Conservation (phyloP, 2,113 vertebrate species). For the Vanacampus margaritifer region DNA sequence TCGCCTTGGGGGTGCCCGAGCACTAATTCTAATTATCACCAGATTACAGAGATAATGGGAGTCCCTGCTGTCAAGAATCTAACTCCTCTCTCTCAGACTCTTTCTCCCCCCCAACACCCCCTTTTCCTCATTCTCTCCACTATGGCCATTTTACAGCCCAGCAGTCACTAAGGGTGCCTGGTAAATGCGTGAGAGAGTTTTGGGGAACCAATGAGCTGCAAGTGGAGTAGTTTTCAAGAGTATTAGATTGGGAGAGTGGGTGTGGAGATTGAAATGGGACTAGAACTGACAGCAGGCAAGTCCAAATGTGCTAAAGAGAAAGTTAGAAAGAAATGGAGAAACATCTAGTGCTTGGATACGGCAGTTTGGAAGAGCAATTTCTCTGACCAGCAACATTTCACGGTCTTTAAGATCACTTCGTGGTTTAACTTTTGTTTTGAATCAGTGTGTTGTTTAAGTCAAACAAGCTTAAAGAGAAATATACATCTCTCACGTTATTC, state of each 20-base stretch:
- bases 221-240: conserved; percentile 62
- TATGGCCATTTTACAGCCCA: conserved; percentile 72
- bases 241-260: conserved; percentile 58
- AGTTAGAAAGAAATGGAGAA: conserved; percentile 62
- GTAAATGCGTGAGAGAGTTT: conserved; percentile 58
- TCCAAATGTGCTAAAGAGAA: conserved; percentile 67
- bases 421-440: neutral
- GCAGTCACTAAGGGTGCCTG: conserved; percentile 59
- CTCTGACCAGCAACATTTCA: neutral
- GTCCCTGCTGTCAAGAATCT: conserved; percentile 65
- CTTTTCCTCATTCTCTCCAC: conserved; percentile 43
- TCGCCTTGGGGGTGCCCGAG: conserved; percentile 57
- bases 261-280: conserved; percentile 67
- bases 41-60: conserved; percentile 78
- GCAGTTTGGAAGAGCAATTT: conserved; percentile 9
- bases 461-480: neutral
- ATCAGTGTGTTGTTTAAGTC: neutral
- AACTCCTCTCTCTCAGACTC: conserved; percentile 59
- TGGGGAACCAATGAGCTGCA: conserved; percentile 63
- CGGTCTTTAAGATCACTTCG: neutral
- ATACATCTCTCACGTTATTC: neutral
- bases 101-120: conserved; percentile 44
- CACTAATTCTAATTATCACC: conserved; percentile 75
- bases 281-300: conserved; percentile 64
- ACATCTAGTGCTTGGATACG: conserved; percentile 55